phyloP scores from a whole-genome alignment of 2,888 invertebrate species.

The Ochlodes sylvanus region DNA sequence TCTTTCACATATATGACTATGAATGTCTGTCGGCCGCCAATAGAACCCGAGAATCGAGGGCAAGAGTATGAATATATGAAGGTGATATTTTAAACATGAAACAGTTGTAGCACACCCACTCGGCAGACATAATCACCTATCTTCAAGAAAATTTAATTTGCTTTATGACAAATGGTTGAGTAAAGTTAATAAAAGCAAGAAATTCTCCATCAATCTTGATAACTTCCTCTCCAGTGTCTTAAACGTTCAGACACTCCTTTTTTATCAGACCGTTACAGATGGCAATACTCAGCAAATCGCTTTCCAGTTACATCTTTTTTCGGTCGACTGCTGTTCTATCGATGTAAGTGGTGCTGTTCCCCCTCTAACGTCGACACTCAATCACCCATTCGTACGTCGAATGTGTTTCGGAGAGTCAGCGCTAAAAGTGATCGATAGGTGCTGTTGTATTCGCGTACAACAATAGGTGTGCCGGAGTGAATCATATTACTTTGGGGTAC shows the following conservation, averaged over 20 bases:
- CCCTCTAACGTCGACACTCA: constrained; percentile 20
- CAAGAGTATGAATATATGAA: no score
- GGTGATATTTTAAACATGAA: no score
- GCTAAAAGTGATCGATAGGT: constrained; percentile 19
- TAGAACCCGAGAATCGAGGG: no score
- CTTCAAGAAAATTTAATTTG: no score
- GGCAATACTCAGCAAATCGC: constrained; percentile 16
- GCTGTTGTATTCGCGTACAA: not conserved
- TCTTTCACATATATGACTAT: no score
- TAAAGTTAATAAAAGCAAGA: not conserved
- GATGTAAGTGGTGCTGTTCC: constrained; percentile 29
- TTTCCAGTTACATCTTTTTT: constrained; percentile 30
- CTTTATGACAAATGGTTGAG: not conserved
- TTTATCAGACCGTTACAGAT: not conserved
- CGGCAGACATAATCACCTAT: no score
- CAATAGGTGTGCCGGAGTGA: not conserved
- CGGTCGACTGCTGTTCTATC: constrained; percentile 34
- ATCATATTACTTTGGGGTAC: constrained; percentile 4
- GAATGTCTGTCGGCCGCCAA: no score
- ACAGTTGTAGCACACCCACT: no score
- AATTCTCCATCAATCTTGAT: not conserved
- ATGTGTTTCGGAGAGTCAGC: constrained; percentile 24
- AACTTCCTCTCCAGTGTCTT: not conserved
- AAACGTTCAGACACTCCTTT: no score
- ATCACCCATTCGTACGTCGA: constrained; percentile 21